Evolutionary conservation across 1,140 invertebrate species (phyloP).

Genomic region (Saccostrea echinata): DNA sequence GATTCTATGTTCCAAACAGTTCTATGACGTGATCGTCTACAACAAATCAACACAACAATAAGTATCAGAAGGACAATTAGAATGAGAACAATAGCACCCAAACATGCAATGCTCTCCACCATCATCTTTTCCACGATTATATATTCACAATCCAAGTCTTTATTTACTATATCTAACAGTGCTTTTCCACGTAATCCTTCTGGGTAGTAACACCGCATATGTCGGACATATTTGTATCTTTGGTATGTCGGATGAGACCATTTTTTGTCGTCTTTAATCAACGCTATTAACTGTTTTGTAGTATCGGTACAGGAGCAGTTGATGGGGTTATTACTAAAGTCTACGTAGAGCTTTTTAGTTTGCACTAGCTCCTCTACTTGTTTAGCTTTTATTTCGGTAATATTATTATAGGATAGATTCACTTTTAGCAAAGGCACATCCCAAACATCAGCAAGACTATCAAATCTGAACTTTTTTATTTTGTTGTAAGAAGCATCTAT

Average conservation of each 20-base stretch:
- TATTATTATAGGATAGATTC: conserved; percentile 64
- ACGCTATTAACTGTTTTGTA: conserved; percentile 51
- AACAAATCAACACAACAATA: not conserved
- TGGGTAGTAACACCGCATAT: conserved; percentile 58
- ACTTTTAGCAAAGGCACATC: conserved; percentile 46
- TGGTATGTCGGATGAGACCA: conserved; percentile 38
- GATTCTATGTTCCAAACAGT: not conserved
- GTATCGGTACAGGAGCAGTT: conserved; percentile 60
- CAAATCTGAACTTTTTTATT: conserved; percentile 58
- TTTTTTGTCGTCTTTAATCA: conserved; percentile 51
- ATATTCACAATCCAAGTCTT: conserved; percentile 47
- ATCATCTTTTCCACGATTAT: conserved; percentile 31
- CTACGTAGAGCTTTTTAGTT: conserved; percentile 55
- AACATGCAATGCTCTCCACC: conserved; percentile 1
- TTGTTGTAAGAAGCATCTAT: conserved; percentile 64
- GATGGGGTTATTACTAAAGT: conserved; percentile 63
- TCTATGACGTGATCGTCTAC: conserved; percentile 18
- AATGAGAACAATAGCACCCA: not conserved
- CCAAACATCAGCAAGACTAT: not conserved
- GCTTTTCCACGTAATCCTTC: conserved; percentile 47
- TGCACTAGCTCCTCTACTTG: conserved; percentile 56
- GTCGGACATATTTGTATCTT: conserved; percentile 62
- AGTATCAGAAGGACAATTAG: not conserved
- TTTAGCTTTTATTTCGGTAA: conserved; percentile 49
- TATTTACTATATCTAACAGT: conserved; percentile 48